Percentiles rank a stretch among this genome's conserved stretches.
phyloP scores from a whole-genome alignment of 2,888 invertebrate genomes.

The Chymomyza procnemis region DNA sequence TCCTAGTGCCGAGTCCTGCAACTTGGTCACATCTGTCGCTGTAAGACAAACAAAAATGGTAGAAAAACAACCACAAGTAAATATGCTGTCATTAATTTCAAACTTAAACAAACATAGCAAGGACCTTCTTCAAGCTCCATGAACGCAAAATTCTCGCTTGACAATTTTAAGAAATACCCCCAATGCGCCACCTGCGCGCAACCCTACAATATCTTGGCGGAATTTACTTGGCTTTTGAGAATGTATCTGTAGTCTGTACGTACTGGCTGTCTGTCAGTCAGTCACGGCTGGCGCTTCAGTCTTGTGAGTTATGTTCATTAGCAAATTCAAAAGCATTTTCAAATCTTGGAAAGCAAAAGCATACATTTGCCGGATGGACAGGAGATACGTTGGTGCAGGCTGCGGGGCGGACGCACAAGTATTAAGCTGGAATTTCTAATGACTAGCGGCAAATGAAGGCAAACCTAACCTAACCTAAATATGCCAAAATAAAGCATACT shows the following conservation, averaged over 20 bases:
- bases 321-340: slow-evolving; percentile 61
- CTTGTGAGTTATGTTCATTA: slow-evolving; percentile 70
- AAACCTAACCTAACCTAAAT: slow-evolving; percentile 56
- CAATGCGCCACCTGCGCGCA: no score
- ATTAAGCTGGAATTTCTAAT: slow-evolving; percentile 53
- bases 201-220: not conserved
- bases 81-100: slow-evolving; percentile 71
- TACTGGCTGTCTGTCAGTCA: slow-evolving; percentile 26
- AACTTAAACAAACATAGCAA: slow-evolving; percentile 59
- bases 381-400: not conserved
- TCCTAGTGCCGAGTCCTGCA: not conserved
- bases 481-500: slow-evolving; percentile 53
- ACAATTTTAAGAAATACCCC: not conserved
- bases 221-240: slow-evolving; percentile 1
- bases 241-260: slow-evolving; percentile 26
- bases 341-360: slow-evolving; percentile 37
- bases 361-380: not conserved
- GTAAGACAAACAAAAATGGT: not conserved
- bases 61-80: slow-evolving; percentile 56
- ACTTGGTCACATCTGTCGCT: slow-evolving; percentile 3
- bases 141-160: not conserved
- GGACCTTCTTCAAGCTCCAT: slow-evolving; percentile 36
- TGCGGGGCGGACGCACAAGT: slow-evolving; percentile 11
- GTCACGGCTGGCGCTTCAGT: slow-evolving; percentile 27
- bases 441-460: slow-evolving; percentile 18